Evolutionary conservation across 92 coral and sea anemone species (phyloP), one percentile per base, ranked within the genome.

Genomic region (Virgularia gustaviana): DNA sequence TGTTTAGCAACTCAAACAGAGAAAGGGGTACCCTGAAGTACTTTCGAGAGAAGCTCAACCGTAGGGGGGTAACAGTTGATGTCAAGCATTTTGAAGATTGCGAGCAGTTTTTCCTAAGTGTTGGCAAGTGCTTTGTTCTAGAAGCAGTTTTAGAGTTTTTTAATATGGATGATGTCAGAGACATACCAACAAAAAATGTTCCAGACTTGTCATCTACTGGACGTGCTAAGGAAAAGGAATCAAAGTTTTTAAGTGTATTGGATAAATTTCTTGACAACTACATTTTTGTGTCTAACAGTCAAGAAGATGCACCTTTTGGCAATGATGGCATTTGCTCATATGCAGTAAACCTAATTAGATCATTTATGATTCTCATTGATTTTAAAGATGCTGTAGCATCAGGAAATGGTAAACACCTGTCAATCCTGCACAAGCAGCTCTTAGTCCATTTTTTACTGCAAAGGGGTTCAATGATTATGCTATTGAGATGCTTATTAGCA

Each of bases 71-170:
- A 6, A 71, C 84, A 45, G 22, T 34, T 19, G 78, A 79, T 71
- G 84, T 79, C 37, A 72, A 72, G 62, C 84, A 79, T 47, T 38
- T 24, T 20, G 79, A 80, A 43, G 80, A 80, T 75, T 80, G 84
- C 41, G 62, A 80, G 61, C 79, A 80, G 27, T 62, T 80, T 35
- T 80, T 72, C n/a, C 35, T 77, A 23, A 77, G 79, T 63, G 74
- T 80, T 72, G 84, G 84, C 31, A 59, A 61, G 79, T 47, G 80
- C 63, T 72, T 41, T 57, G 55, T 70, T 47, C 60, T 49, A 42
- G 63, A 56, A 71, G 84, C 84, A 34, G 58, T 79, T 49, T 33
- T 79, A 58, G 49, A 79, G 56, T 79, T 58, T 71, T 79, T 80
- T 51, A 66, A 66, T 45, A 80, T 80, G 84, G 64, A 71, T 12